These are phyloP conservation scores for Geococcyx californianus DNA, from an alignment of 2,113 vertebrate species.

Conservation along the genomic window DNA sequence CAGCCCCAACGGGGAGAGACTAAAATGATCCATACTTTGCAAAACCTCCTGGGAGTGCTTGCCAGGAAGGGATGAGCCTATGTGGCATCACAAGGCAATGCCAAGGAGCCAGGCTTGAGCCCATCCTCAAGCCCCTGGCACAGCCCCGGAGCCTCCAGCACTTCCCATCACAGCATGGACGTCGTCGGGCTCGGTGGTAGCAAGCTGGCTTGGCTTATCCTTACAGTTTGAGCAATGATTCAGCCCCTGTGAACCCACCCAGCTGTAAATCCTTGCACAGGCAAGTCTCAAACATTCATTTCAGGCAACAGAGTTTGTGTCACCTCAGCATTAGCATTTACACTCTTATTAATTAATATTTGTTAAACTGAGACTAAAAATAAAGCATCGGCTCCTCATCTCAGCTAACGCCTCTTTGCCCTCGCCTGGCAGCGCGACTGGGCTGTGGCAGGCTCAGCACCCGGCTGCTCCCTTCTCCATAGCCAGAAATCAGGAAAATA, in stretches of 20 bases:
- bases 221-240: constrained; percentile 2
- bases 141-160: background rate
- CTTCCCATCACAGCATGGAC: background rate
- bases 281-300: constrained; percentile 22
- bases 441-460: background rate
- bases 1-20: rapidly evolving
- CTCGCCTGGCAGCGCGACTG: background rate
- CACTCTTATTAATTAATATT: constrained; percentile 58
- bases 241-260: constrained; percentile 1
- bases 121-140: background rate
- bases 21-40: background rate
- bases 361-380: constrained; percentile 48
- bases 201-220: background rate
- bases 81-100: background rate
- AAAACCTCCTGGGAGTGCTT: background rate
- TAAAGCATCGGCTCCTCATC: background rate
- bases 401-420: constrained; percentile 19
- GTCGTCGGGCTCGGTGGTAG: background rate
- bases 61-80: background rate
- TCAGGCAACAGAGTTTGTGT: constrained; percentile 20
- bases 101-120: background rate
- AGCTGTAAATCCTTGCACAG: constrained; percentile 29
- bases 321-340: constrained; percentile 5
- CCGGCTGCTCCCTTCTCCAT: background rate
- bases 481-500: background rate